phyloP scores from a whole-genome alignment of 1,140 invertebrate genomes.

The Tenebrio molitor region DNA sequence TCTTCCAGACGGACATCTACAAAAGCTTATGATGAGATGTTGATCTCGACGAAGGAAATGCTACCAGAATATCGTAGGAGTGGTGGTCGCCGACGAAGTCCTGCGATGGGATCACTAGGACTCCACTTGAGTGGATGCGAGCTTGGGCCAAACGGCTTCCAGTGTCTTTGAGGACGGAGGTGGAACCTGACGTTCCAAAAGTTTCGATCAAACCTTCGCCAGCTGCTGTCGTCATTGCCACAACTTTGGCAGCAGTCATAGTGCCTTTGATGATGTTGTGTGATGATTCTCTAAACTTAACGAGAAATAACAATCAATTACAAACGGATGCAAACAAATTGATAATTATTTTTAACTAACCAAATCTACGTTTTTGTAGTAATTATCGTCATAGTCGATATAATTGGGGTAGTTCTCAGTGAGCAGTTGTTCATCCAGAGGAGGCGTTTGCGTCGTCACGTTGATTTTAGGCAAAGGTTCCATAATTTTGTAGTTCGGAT shows the following conservation, averaged over 20 bases:
- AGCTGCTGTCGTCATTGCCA: neutral
- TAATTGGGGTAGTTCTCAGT: neutral
- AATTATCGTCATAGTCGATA: neutral
- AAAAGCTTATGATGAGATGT: neutral
- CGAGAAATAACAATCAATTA: too few relatives aligned
- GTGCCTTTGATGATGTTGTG: neutral
- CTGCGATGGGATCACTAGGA: neutral
- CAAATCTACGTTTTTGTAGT: neutral
- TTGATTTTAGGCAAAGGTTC: neutral
- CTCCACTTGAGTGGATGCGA: neutral
- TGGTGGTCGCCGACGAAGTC: neutral
- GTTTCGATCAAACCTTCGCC: neutral
- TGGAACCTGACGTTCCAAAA: neutral
- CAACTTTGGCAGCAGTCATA: neutral
- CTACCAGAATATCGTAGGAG: neutral
- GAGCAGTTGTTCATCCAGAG: neutral
- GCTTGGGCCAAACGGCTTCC: neutral
- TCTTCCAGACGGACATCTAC: conserved; percentile 2
- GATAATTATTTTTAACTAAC: too few relatives aligned
- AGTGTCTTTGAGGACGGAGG: neutral
- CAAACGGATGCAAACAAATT: too few relatives aligned
- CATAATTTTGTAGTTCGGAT: neutral
- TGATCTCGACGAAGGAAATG: neutral
- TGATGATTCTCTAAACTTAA: neutral
- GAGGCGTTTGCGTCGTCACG: neutral